Evolutionary conservation across 2,113 vertebrate species (phyloP).

Genomic region (Numenius arquata): DNA sequence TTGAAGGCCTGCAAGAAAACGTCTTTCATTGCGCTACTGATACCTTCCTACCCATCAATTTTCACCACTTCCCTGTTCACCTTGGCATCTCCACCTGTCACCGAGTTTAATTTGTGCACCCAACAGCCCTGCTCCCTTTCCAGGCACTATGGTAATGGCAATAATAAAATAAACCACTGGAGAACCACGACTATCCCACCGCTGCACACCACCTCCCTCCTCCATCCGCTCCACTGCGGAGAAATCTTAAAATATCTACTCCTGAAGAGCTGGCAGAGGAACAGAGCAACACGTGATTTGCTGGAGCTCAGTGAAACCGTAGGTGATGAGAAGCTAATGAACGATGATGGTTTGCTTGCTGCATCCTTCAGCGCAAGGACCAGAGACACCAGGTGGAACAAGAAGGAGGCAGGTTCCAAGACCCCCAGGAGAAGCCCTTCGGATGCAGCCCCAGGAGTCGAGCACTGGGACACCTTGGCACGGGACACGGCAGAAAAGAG

Average conservation of each 20-base stretch:
- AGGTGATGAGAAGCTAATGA: not conserved
- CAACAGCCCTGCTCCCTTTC: not conserved
- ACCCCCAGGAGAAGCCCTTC: not conserved
- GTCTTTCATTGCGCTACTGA: not conserved
- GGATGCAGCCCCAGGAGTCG: not conserved
- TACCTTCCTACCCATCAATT: not conserved
- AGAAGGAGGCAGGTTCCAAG: not conserved
- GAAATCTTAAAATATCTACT: not conserved
- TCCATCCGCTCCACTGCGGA: not conserved
- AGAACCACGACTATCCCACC: not conserved
- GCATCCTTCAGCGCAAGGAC: not conserved
- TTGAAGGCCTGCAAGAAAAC: not conserved
- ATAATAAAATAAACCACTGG: not conserved
- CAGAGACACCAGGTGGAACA: not conserved
- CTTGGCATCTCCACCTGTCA: not conserved
- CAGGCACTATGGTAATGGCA: not conserved
- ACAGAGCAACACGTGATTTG: not conserved
- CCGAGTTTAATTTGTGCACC: not conserved
- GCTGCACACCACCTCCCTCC: not conserved
- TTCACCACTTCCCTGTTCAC: not conserved
- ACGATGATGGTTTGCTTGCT: not conserved
- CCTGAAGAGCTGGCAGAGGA: not conserved
- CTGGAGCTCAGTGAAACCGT: rapidly evolving
- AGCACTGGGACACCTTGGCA: rapidly evolving
- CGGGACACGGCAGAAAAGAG: not conserved